These are phyloP conservation scores for Zoanthus sansibaricus DNA, from an alignment of 92 coral and sea anemone species.

Conservation along the genomic window DNA sequence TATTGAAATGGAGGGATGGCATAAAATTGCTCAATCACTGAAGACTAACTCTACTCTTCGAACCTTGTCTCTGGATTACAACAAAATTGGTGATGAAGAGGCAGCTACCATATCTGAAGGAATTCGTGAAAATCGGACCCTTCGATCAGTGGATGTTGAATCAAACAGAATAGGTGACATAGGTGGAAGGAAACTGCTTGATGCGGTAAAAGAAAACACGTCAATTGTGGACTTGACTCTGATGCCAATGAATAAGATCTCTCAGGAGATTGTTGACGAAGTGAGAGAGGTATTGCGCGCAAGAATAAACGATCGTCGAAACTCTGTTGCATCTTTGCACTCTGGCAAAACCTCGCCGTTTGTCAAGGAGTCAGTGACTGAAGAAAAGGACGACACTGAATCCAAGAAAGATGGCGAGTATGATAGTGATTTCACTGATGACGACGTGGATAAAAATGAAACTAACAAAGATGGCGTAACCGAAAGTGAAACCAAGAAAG, in stretches of 20 bases:
- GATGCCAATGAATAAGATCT: conserved; percentile 93
- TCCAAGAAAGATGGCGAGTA: too few relatives aligned
- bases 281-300: conserved; percentile 79
- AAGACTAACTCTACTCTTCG: conserved; percentile 73
- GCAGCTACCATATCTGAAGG: conserved; percentile 88
- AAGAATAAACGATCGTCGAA: conserved; percentile 66
- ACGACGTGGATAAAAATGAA: too few relatives aligned
- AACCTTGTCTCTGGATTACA: conserved; percentile 87
- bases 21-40: conserved; percentile 72
- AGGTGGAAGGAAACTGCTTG: conserved; percentile 84
- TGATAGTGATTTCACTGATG: too few relatives aligned
- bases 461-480: too few relatives aligned
- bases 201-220: conserved; percentile 82
- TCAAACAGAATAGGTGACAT: conserved; percentile 93
- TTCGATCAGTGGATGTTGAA: conserved; percentile 93
- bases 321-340: conserved; percentile 52
- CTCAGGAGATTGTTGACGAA: conserved; percentile 75
- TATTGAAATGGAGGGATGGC: conserved; percentile 85
- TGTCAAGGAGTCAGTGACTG: neutral
- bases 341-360: conserved; percentile 14
- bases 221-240: conserved; percentile 87
- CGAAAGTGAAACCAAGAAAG: too few relatives aligned
- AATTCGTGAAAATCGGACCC: conserved; percentile 70
- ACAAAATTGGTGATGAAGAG: conserved; percentile 87
- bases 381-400: neutral